Conservation (phyloP, 2,888 invertebrate genomes). For the Catonia carolina region DNA sequence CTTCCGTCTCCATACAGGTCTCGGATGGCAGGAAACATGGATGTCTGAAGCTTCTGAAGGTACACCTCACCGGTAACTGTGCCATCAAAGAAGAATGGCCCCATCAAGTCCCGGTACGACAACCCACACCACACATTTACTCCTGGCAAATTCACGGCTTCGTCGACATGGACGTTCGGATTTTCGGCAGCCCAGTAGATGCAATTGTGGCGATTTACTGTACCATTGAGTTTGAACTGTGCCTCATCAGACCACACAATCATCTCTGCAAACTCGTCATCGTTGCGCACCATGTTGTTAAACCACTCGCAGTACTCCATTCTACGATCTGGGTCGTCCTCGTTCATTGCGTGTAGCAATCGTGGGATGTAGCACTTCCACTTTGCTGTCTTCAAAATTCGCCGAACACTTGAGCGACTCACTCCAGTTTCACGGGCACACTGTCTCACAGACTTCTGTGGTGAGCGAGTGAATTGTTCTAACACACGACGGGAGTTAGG, state of each 20-base stretch:
- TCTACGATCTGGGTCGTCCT: constrained; percentile 28
- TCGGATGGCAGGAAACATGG: constrained; percentile 1
- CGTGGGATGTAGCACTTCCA: constrained; percentile 26
- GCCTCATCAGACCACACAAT: constrained; percentile 34
- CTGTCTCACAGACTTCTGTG: constrained; percentile 10
- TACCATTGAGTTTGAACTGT: constrained; percentile 34
- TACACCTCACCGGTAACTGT: constrained; percentile 21
- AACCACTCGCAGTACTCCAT: constrained; percentile 30
- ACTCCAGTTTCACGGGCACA: constrained; percentile 1
- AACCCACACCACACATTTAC: constrained; percentile 29
- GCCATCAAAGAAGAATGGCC: constrained; percentile 30
- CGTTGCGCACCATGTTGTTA: constrained; percentile 15
- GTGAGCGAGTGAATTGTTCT: neutral
- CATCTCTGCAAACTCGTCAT: constrained; percentile 24
- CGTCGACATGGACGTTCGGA: constrained; percentile 30
- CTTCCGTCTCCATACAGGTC: constrained; percentile 1
- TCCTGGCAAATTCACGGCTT: constrained; percentile 29
- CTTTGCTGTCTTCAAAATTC: constrained; percentile 20
- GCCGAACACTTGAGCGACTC: constrained; percentile 2
- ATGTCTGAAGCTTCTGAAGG: constrained; percentile 11
- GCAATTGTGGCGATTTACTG: constrained; percentile 36
- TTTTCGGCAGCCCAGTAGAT: constrained; percentile 34
- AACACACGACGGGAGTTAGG: neutral
- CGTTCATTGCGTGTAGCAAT: constrained; percentile 26
- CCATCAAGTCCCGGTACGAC: constrained; percentile 28